A percentile compares a stretch with the other conserved stretches of the same genome.
phyloP scores from a whole-genome alignment of 1,140 invertebrate genomes.

The Oscheius sp. region DNA sequence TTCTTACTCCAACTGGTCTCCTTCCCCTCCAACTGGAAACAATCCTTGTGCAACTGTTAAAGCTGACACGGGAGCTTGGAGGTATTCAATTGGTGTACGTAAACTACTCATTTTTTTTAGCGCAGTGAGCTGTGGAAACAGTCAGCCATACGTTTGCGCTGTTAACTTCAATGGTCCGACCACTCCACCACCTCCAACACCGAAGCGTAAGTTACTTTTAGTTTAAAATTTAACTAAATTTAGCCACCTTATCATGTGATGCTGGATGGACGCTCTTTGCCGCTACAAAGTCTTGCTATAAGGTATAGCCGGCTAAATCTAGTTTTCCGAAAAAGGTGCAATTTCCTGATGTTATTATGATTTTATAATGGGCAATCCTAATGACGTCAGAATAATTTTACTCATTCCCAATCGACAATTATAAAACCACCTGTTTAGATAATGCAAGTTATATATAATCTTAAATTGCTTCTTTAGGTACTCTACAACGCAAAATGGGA shows the following conservation, averaged over 20 bases:
- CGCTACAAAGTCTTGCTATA: background rate
- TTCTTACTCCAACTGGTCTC: background rate
- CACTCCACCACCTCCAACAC: background rate
- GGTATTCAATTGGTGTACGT: background rate
- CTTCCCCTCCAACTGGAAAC: background rate
- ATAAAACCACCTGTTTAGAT: too few relatives aligned
- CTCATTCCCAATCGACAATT: too few relatives aligned
- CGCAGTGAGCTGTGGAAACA: background rate
- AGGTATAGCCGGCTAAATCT: too few relatives aligned
- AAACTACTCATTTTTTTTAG: background rate
- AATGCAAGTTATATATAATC: too few relatives aligned
- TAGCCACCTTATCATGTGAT: background rate
- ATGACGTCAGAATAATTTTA: too few relatives aligned
- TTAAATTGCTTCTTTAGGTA: too few relatives aligned
- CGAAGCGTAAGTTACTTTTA: background rate
- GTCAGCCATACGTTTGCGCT: background rate
- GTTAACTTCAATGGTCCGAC: background rate
- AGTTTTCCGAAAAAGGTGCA: too few relatives aligned
- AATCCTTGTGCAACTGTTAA: background rate
- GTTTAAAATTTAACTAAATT: background rate
- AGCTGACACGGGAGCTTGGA: background rate
- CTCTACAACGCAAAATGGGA: slow-evolving; percentile 9
- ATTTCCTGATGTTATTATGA: too few relatives aligned
- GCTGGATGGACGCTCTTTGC: slow-evolving; percentile 15
- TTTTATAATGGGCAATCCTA: too few relatives aligned